Conservation (phyloP, 2,113 vertebrate genomes). For the Raphicerus campestris region DNA sequence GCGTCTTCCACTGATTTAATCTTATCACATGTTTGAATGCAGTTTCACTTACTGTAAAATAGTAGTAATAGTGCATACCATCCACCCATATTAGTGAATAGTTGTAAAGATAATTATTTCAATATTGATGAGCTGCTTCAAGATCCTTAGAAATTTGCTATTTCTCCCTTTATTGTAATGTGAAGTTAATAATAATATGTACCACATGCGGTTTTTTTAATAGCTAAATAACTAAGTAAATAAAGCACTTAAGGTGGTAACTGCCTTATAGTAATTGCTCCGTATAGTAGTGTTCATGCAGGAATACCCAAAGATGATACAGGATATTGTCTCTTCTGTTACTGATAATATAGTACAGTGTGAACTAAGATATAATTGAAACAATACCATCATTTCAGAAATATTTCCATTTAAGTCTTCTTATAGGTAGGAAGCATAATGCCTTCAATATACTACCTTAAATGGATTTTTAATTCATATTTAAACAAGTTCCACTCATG, state of each 20-base stretch:
- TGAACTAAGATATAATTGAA: background rate
- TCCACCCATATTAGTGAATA: background rate
- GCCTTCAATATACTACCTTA: background rate
- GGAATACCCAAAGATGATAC: background rate
- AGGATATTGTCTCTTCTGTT: background rate
- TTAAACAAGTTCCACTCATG: background rate
- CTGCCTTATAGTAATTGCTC: background rate
- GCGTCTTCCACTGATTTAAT: background rate
- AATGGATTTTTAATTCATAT: background rate
- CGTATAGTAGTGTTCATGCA: background rate
- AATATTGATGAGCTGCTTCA: background rate
- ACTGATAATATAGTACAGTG: background rate
- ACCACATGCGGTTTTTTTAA: background rate
- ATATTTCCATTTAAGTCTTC: background rate
- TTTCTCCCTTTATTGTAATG: background rate
- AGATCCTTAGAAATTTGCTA: background rate
- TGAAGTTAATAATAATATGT: background rate
- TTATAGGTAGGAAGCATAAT: slow-evolving; percentile 6
- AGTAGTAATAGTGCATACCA: background rate
- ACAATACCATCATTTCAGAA: slow-evolving; percentile 14
- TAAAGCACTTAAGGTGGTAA: background rate
- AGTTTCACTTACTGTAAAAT: background rate
- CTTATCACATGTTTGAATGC: background rate
- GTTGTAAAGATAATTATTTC: slow-evolving; percentile 9
- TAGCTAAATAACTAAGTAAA: background rate